Base-by-base conservation (phyloP, 2,113 vertebrate genomes). In the Conger conger region DNA sequence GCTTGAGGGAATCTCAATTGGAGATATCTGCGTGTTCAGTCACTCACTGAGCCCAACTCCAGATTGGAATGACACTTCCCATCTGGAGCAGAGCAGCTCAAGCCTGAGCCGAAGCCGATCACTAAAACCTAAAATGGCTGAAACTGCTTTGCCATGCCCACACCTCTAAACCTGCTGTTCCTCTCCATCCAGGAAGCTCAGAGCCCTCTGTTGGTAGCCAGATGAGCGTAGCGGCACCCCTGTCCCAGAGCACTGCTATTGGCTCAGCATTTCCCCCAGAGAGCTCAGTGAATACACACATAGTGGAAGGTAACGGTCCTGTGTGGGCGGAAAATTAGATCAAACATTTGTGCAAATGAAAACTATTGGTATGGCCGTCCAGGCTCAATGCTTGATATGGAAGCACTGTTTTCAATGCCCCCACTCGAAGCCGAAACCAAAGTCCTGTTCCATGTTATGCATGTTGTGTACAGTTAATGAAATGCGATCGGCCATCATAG, bases 131-230 rank as follows among this genome's bases (percentile, higher is more conserved):
- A 23, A 23, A 50, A 15, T 63, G 57, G 57, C 57, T 63, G 2
- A 63, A 81, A 45, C 53, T 35, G 81, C 45, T 18, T 30, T 57
- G 79, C 45, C 54, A 27, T 37, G 30, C 20, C 35, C 30, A 38
- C 42, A 37, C 60, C 80, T 85, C 30, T 80, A n/a, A 80, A 79
- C 42, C 11, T 57, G 20, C 77, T 81, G 35, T 80, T 60, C 60
- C 57, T 88, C 90, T 91, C 87, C 79, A 91, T 94, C 94, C 94
- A 92, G 96, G 96, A 87, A 93, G 91, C 86, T 93, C 96, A 53
- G 89, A 95, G 92, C 95, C 95, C 68, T 95, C 95, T 38, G 95
- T 96, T 92, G 95, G 95, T 90, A 88, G 93, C 81, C 95, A 96
- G 81, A 89, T 94, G 68, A 93, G 96, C 80, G 91, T 86, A 83